phyloP scores from a whole-genome alignment of 2,113 vertebrate genomes.

The Aviceda subcristata region DNA sequence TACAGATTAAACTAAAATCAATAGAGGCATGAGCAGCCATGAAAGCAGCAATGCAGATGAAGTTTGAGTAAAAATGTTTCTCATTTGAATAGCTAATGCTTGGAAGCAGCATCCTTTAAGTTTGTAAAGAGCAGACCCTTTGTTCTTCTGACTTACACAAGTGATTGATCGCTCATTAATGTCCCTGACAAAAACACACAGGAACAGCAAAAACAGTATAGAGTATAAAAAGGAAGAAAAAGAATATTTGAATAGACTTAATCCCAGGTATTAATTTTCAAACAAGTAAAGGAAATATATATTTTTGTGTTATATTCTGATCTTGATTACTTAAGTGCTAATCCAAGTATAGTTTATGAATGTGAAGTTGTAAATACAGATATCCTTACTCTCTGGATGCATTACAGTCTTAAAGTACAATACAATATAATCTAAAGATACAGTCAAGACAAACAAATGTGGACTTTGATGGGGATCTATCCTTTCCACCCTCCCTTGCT shows the following conservation, averaged over 20 bases:
- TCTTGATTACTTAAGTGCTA: background rate
- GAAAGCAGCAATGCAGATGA: background rate
- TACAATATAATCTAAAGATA: background rate
- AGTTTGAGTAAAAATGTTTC: background rate
- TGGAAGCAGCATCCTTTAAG: slow-evolving; percentile 4
- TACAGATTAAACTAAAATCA: background rate
- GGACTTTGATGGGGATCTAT: background rate
- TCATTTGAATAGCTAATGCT: background rate
- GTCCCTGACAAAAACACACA: background rate
- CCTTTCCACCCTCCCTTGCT: background rate
- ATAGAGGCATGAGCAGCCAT: background rate
- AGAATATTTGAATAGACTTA: background rate
- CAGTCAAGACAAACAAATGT: background rate
- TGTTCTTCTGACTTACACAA: slow-evolving; percentile 25
- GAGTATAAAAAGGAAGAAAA: background rate
- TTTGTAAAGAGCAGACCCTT: slow-evolving; percentile 18
- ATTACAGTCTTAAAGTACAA: background rate
- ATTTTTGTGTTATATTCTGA: background rate
- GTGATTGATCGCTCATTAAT: slow-evolving; percentile 50
- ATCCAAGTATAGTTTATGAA: background rate
- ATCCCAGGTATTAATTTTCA: background rate
- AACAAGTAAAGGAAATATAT: background rate
- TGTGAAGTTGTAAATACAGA: background rate
- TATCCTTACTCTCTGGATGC: background rate
- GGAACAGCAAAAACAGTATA: background rate